These are phyloP conservation scores for Percopsis transmontana DNA, from an alignment of 2,113 vertebrate genomes.

Conservation along the genomic window DNA sequence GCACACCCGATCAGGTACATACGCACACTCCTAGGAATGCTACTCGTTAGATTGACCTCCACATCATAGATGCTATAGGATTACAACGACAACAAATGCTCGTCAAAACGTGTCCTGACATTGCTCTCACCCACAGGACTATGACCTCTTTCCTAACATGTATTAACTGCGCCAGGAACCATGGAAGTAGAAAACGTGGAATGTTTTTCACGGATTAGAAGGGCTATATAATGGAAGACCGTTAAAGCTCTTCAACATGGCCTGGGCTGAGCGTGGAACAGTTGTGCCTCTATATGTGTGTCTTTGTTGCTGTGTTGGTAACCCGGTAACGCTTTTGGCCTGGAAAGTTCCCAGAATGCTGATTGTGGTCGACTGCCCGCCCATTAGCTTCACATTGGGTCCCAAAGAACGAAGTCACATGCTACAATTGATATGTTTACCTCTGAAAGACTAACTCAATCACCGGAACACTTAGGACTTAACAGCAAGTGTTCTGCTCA, in stretches of 20 bases:
- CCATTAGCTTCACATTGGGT: slow-evolving; percentile 14
- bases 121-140: no score
- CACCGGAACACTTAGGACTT: background rate
- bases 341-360: slow-evolving; percentile 28
- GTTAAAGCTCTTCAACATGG: background rate
- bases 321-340: slow-evolving; percentile 29
- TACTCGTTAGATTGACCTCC: no score
- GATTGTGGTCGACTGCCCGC: slow-evolving; percentile 14
- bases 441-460: slow-evolving; percentile 32
- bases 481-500: background rate
- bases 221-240: slow-evolving; percentile 11
- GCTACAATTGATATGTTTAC: background rate
- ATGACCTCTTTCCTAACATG: background rate
- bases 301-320: slow-evolving; percentile 25
- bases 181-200: slow-evolving; percentile 30
- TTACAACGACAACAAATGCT: no score
- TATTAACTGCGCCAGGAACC: background rate
- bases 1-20: slow-evolving; percentile 84
- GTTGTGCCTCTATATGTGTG: slow-evolving; percentile 44
- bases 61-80: no score
- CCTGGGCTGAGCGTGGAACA: slow-evolving; percentile 48
- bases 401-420: slow-evolving; percentile 20
- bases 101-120: no score
- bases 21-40: background rate
- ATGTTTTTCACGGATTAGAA: slow-evolving; percentile 42